Base-by-base conservation (phyloP, 30 jellyfish, hydroid and myxozoan genomes). In the Rhopilema esculentum region DNA sequence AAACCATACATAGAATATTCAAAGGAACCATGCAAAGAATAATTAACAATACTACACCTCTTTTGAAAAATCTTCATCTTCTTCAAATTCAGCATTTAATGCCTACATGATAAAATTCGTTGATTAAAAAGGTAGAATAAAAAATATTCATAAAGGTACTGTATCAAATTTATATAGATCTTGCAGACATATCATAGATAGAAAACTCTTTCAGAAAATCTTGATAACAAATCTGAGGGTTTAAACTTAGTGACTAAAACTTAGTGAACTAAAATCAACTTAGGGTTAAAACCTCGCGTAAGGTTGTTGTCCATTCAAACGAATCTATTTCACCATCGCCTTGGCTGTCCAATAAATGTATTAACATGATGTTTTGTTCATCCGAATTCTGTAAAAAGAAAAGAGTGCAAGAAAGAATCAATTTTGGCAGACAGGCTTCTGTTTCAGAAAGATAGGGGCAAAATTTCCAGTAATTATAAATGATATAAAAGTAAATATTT, bases 301-400 rank as follows among this genome's bases (percentile, higher is more conserved):
- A 79, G 15, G 88, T 76, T 48, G 97, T 91, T 30, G 95, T 91
- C 97, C 97, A 91, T 64, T 91, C 97, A 79, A 84, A 91, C 8
- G 97, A 91, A 69, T 91, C 97, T 27, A 91, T 85, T 22, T 84
- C 93, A 0, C 97, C 97, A 50, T 91, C 97, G 22, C 85, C 82
- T 64, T 91, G 91, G 25, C 93, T 84, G 83, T 91, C 97, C 80
- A 91, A 25, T 66, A 91, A 51, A 1, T 80, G 93, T 49, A 91
- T 80, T 16, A 91, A 51, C 87, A 91, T 76, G 52, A 65, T 8
- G 64, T 84, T 91, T 77, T 91, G 97, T 12, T 91, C 97, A 72
- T 91, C 97, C 8, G 92, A 76, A 65, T 85, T 84, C 97, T 91
- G 66, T 16, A 64, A 81, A 7, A 57, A 0, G 49, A 1, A 18